Conservation (phyloP, 2,888 invertebrate species). For the Abrostola triplasia region DNA sequence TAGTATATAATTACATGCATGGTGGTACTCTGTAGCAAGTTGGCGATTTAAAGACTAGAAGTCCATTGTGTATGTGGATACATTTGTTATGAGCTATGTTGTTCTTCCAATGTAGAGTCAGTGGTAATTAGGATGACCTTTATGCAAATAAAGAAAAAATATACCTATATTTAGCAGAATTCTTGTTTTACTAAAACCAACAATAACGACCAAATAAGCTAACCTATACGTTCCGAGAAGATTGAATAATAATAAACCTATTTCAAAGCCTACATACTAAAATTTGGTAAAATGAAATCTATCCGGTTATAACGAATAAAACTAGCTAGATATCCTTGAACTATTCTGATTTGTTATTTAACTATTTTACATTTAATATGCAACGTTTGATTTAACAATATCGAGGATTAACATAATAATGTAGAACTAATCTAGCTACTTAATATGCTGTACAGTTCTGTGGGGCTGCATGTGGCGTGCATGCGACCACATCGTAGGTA, state of each 20-base stretch:
- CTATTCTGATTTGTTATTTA: slow-evolving; percentile 10
- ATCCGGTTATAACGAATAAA: neutral
- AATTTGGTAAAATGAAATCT: neutral
- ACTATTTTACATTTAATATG: neutral
- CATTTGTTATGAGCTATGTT: too few relatives aligned
- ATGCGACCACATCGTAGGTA: slow-evolving; percentile 1
- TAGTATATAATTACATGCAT: too few relatives aligned
- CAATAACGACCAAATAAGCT: too few relatives aligned
- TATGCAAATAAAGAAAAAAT: too few relatives aligned
- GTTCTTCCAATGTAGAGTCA: too few relatives aligned
- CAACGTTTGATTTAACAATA: slow-evolving; percentile 11
- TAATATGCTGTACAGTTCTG: neutral
- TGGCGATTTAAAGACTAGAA: too few relatives aligned
- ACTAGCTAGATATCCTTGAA: slow-evolving; percentile 32
- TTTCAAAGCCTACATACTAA: neutral
- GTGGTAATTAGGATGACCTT: too few relatives aligned
- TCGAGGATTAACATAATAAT: neutral
- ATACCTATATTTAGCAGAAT: too few relatives aligned
- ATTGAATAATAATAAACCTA: neutral
- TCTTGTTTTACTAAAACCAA: too few relatives aligned
- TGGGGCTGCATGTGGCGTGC: neutral
- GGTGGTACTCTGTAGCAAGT: too few relatives aligned
- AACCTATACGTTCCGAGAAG: too few relatives aligned
- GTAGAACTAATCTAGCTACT: neutral
- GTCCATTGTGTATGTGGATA: too few relatives aligned